Base-by-base conservation (phyloP, 2,113 vertebrate genomes). In the Istiophorus platypterus region DNA sequence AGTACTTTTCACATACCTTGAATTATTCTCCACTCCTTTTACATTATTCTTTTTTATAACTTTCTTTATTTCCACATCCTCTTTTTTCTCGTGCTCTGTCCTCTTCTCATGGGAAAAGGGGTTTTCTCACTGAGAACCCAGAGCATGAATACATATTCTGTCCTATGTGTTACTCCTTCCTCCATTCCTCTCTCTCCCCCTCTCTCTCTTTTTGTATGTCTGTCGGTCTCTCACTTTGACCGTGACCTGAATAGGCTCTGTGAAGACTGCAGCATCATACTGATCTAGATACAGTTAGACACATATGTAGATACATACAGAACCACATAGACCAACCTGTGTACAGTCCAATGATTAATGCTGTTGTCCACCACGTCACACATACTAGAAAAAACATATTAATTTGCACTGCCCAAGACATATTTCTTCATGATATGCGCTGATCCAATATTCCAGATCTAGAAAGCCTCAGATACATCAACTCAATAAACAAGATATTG, bases 231-330 rank as follows among this genome's bases (percentile, higher is more conserved):
- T 84, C 76, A 64, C 62, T 91, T 89, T 93, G 89, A 92, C 91
- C 91, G 42, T 95, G 95, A 93, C 94, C 94, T 94, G 87, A 87
- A 94, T 93, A 91, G 68, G 52, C 84, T 93, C 89, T 86, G 47
- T 72, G 13, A 85, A 90, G 92, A 91, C 86, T 76, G 86, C 68
- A 66, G 73, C 87, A 80, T 82, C 89, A 92, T 86, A 93, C 87
- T 94, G 94, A 95, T 93, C 93, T 94, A 94, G 91, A 93, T 92
- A 91, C 86, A 83, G 69, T 80, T 52, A 70, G 79, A 80, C 84
- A 77, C 84, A 68, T 62, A 52, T 72, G 66, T 68, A 85, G 54
- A 85, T 39, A 69, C 72, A 71, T 41, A 41, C 61, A 64, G 34
- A 83, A 61, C 54, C 74, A 78, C 57, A 66, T 42, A 57, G 42